phyloP scores from a whole-genome alignment of 2,888 invertebrate species.

The Drosophila demipolita region DNA sequence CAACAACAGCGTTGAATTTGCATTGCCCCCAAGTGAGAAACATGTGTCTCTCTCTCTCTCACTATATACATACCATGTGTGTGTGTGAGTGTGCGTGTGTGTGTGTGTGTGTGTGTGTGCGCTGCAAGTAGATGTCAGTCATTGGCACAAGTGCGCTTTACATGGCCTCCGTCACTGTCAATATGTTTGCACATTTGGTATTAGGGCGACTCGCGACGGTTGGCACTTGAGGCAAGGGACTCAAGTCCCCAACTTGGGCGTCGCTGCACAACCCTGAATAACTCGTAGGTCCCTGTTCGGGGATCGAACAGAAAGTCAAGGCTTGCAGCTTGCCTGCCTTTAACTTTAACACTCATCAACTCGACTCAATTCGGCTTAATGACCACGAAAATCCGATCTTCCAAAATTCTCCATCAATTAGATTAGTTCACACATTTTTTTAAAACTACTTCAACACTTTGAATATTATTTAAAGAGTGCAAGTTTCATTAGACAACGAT shows the following conservation, averaged over 20 bases:
- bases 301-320: neutral
- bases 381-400: neutral
- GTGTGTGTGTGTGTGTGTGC: constrained; percentile 18
- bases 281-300: neutral
- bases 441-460: neutral
- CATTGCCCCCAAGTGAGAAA: constrained; percentile 57
- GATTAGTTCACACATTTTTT: neutral
- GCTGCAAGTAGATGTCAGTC: constrained; percentile 61
- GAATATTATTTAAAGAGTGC: neutral
- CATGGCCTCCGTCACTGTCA: constrained; percentile 50
- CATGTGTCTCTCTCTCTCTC: constrained; percentile 27
- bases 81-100: constrained; percentile 11
- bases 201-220: constrained; percentile 46
- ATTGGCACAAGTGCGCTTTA: constrained; percentile 73
- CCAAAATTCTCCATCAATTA: neutral
- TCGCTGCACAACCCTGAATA: neutral
- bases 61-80: constrained; percentile 8
- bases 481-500: neutral
- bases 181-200: constrained; percentile 48
- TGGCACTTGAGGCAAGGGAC: constrained; percentile 12
- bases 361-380: neutral
- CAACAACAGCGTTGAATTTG: constrained; percentile 59
- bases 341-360: neutral
- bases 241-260: constrained; percentile 1
- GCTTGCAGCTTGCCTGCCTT: neutral